Base-by-base conservation (phyloP, 2,113 vertebrate species). In the Stegastes partitus region DNA sequence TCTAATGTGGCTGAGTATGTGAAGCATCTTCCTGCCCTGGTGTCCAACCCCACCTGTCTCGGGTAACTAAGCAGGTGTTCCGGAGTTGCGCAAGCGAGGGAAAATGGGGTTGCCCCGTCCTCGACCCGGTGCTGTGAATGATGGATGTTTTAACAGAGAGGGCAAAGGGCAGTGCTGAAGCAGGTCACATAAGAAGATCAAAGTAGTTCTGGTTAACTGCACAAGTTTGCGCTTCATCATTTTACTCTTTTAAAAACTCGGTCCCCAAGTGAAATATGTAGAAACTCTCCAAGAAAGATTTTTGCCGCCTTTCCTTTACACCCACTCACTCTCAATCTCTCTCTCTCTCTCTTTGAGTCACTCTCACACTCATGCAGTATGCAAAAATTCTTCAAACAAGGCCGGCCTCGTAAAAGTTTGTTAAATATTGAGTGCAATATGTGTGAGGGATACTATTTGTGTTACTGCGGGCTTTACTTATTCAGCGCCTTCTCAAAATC, bases 91-190 rank as follows among this genome's bases (percentile, higher is more conserved):
- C 68, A 51, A 31, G 64, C 45, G 77, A 53, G 83, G 56, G 65
- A 53, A 80, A 58, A 69, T 67, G 11, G 63, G 72, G 82, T 50
- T 77, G 79, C 67, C 75, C 67, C 34, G 85, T 88, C 89, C 88
- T 88, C 79, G 28, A 89, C 84, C 85, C 12, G 19, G 21, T 39
- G 50, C 65, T 57, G 68, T 59, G 74, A 73, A 83, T 88, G 88
- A 92, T 90, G 74, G 92, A 90, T 90, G 88, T 63, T 89, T 74
- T 70, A 85, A 78, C 72, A 51, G 31, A 57, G 44, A 70, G 79
- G 53, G 59, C 72, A 82, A 68, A 74, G 86, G 79, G 88, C 84
- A 76, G 12, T 5, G 8, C 78, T 45, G 79, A 87, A 91, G 42
- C 74, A 66, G 77, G 83, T 81, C 61, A 75, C 47, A 59, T 69